phyloP scores from a whole-genome alignment of 2,113 vertebrate genomes.

The Scomber colias region DNA sequence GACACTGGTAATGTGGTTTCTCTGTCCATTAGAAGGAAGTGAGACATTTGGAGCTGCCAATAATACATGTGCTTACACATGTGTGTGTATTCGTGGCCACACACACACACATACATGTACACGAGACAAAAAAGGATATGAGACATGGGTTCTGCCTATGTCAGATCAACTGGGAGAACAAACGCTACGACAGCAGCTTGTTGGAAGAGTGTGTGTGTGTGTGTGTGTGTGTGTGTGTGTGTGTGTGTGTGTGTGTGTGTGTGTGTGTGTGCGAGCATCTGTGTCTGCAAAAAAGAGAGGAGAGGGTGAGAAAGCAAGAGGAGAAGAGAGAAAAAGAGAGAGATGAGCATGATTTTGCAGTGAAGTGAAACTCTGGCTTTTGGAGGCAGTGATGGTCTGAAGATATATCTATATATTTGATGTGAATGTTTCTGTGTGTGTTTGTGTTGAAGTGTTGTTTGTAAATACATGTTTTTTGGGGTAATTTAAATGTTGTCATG shows the following conservation, averaged over 20 bases:
- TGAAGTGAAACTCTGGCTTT: constrained; percentile 14
- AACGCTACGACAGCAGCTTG: constrained; percentile 74
- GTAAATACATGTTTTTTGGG: no score
- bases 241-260: constrained; percentile 34
- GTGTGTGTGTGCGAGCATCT: not conserved
- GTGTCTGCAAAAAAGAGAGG: not conserved
- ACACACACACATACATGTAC: constrained; percentile 56
- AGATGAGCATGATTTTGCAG: constrained; percentile 9
- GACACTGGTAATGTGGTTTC: constrained; percentile 12
- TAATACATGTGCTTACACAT: constrained; percentile 52
- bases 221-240: constrained; percentile 12
- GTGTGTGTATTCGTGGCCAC: constrained; percentile 52
- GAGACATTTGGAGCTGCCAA: constrained; percentile 56
- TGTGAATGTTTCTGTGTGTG: not conserved
- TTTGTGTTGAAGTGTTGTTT: not conserved
- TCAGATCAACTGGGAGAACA: constrained; percentile 77
- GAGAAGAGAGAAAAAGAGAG: constrained; percentile 10
- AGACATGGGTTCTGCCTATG: constrained; percentile 75
- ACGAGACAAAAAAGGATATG: constrained; percentile 65
- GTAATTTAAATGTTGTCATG: no score
- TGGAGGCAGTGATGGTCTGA: not conserved
- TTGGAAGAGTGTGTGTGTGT: constrained; percentile 39
- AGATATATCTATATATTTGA: not conserved
- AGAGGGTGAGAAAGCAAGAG: not conserved
- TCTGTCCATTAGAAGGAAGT: constrained; percentile 25